Evolutionary conservation across 2,797 vertebrate genomes (phyloP), one percentile per base, ranked within the genome.

Genomic region (Potorous gilbertii): DNA sequence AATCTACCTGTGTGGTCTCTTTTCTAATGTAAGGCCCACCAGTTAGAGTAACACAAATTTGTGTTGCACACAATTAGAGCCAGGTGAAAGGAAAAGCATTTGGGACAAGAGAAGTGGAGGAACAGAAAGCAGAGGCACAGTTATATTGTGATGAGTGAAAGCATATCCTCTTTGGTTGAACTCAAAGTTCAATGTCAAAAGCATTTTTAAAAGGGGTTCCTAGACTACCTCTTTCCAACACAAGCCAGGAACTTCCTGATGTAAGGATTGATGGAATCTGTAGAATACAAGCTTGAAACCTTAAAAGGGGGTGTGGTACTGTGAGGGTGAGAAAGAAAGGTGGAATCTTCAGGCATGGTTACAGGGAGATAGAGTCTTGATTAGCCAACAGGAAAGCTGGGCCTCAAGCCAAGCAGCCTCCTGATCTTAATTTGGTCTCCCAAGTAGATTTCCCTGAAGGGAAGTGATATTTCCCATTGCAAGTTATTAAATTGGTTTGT

Each of bases 1-100:
- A 96, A 96, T 87, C 93, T 93, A 96, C n/a, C 95, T 96, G 74
- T 46, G 57, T 0, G 8, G 57, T 55, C 59, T 11, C 54, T 94
- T 29, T 90, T 90, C 96, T 52, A 94, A 96, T 27, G 21, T 87
- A 87, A 90, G 91, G 62, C 27, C 46, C 96, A 92, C 54, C 94
- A 40, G 91, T 95, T 91, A 91, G 29, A 94, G 62, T 92, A 27
- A 92, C 89, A 95, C 27, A 54, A 8, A 94, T 92, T 94, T 95
- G 34, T 55, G 94, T 3, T 66, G 46, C 91, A 81, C 92, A 95
- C 5, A 81, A 56, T 54, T 74, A 31, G 90, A 21, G 5, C 91
- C 96, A 92, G 87, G 18, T 55, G 29, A 93, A 81, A 81, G 74
- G 12, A 74, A 57, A 54, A 66, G 12, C 31, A 57, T 81, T 29